These are phyloP conservation scores for Neopelma chrysocephalum DNA, from an alignment of 2,797 vertebrate genomes.

Conservation along the genomic window DNA sequence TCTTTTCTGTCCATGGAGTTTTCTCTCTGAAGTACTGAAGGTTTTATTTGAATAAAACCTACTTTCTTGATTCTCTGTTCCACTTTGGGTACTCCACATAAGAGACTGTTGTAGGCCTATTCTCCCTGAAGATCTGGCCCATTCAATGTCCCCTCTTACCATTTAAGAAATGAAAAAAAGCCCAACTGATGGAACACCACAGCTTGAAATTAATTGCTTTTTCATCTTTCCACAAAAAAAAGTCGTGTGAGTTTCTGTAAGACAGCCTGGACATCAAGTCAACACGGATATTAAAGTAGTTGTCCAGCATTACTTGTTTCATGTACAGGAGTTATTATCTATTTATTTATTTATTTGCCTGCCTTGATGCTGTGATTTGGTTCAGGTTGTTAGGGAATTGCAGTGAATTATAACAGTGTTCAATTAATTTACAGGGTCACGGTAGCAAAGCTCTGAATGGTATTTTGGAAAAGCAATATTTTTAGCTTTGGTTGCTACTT, in stretches of 20 bases:
- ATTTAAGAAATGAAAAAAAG: background rate
- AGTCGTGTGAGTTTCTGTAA: background rate
- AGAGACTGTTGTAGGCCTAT: background rate
- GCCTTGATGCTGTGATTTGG: background rate
- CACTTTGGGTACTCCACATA: fast-evolving
- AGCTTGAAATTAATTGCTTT: background rate
- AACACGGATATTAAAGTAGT: background rate
- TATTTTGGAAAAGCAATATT: background rate
- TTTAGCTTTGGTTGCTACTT: background rate
- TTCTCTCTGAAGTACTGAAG: background rate
- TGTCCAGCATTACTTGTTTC: background rate
- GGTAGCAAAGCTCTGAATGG: background rate
- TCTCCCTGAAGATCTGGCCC: background rate
- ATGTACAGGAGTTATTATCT: background rate
- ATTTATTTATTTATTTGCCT: background rate
- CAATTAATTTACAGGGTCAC: background rate
- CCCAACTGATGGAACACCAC: background rate
- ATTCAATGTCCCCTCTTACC: background rate
- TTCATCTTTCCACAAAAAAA: background rate
- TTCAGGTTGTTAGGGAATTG: background rate
- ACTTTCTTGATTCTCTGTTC: background rate
- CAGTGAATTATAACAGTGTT: background rate
- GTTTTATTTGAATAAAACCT: background rate
- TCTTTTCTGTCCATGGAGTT: background rate
- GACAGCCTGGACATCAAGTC: background rate